Conservation (phyloP, 2,797 vertebrate genomes). For the Liparis tanakae region DNA sequence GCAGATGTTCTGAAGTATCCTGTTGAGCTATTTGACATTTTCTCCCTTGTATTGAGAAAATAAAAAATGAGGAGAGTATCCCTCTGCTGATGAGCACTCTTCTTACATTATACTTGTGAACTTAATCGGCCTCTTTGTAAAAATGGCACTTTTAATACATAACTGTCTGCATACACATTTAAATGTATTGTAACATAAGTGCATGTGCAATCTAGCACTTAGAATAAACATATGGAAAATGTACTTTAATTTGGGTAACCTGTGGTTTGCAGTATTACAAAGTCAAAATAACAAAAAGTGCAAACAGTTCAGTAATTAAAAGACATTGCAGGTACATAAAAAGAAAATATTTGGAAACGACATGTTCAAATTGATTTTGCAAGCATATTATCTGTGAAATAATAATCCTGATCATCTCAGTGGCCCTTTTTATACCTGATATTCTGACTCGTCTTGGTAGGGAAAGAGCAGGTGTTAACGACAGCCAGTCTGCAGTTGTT, state of each 20-base stretch:
- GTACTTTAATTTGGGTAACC: not conserved
- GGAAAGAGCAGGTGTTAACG: not conserved
- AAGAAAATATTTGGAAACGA: not conserved
- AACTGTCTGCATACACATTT: not conserved
- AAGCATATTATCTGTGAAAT: not conserved
- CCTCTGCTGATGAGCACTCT: too few relatives aligned
- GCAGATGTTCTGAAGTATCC: slow-evolving; percentile 46
- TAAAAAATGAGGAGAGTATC: slow-evolving; percentile 8
- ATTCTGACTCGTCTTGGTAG: not conserved
- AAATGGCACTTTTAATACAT: not conserved
- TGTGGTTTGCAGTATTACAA: not conserved
- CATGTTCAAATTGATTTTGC: not conserved
- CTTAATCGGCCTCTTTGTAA: slow-evolving; percentile 16
- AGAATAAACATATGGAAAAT: not conserved
- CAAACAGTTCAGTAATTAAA: not conserved
- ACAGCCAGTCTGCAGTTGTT: too few relatives aligned
- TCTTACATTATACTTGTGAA: not conserved
- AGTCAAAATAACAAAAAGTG: not conserved
- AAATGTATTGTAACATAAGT: not conserved
- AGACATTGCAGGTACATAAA: not conserved
- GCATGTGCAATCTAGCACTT: not conserved
- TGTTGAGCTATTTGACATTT: slow-evolving; percentile 31
- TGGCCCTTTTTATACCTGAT: not conserved
- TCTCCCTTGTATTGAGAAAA: slow-evolving; percentile 20
- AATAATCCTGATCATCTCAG: not conserved